Evolutionary conservation across 1,140 invertebrate species (phyloP), one percentile per base, ranked within the genome.

Genomic region (Trichogramma pretiosum): DNA sequence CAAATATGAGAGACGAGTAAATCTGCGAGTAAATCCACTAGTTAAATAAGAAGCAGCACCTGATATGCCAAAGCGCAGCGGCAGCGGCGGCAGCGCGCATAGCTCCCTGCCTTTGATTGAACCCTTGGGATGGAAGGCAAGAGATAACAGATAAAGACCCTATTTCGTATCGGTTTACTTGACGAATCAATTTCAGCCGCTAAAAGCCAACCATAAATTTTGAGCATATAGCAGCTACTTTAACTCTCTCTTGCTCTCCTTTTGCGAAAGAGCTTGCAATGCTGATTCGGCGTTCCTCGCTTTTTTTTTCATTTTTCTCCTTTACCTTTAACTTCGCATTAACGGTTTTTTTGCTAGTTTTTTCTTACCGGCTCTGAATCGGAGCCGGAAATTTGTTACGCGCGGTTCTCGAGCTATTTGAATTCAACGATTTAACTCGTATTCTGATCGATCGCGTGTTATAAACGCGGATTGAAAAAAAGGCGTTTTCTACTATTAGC

Each of bases 111-210:
- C 42, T 50, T 36, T 36, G 42, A 46, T 50, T 50, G 42, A 50
- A 37, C 48, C 48, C 11, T 41, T 17, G 24, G 16, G 26, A 34
- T 40, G 17, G 16, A 45, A 42, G 28, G 14, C 41, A 42, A 23
- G 43, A 45, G 41, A 51, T 35, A 34, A 34, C 14, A 50, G 46
- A 44, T 39, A 48, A 48, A 52, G 52, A 59, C 34, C 53, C 57
- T 50, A 58, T 61, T 61, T 59, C 51, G 53, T 59, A 58, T 59
- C 59, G 56, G 59, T 61, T 61, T 61, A 61, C 59, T 58, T 50
- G 56, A 50, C 56, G 53, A 61, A 61, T 61, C 59, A 61, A 61
- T 61, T 60, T 56, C 56, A 56, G 39, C 48, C 48, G 56, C 54
- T 60, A 61, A 61, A 56, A 61, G 54, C 56, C 56, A 53, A 54